A percentile compares a stretch with the other conserved stretches of the same genome.
These are phyloP conservation scores for Strigamia crassipes DNA, from an alignment of 2,888 invertebrate species.

Conservation along the genomic window DNA sequence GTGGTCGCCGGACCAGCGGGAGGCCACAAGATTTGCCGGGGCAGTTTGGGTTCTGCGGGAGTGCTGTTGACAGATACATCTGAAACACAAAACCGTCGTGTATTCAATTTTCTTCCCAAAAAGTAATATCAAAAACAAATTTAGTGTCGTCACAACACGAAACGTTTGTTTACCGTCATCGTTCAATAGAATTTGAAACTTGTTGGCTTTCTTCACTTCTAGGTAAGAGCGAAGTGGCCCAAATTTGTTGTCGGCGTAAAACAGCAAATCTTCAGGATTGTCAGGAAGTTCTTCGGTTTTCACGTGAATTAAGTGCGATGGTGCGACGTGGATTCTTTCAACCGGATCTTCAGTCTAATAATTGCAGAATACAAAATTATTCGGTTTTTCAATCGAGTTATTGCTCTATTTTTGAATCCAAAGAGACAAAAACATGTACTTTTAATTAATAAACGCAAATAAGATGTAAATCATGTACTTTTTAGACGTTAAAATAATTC, in stretches of 20 bases:
- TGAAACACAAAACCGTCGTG: background rate
- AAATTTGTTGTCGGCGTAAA: slow-evolving; percentile 53
- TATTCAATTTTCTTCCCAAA: background rate
- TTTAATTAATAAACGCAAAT: too few species aligned
- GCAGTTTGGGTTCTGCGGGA: slow-evolving; percentile 43
- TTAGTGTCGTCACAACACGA: background rate
- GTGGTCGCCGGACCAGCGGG: slow-evolving; percentile 17
- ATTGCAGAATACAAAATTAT: too few species aligned
- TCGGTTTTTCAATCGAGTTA: too few species aligned
- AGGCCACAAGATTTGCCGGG: slow-evolving; percentile 44
- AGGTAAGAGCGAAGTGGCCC: slow-evolving; percentile 57
- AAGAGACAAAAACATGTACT: too few species aligned
- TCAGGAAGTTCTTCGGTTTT: slow-evolving; percentile 54
- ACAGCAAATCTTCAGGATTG: slow-evolving; percentile 54
- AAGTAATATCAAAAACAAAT: background rate
- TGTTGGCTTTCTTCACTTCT: slow-evolving; percentile 53
- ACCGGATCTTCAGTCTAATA: slow-evolving; percentile 53
- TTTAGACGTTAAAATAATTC: too few species aligned
- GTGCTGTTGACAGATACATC: slow-evolving; percentile 24
- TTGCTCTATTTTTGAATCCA: too few species aligned
- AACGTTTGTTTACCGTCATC: slow-evolving; percentile 46
- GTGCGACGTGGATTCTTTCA: slow-evolving; percentile 51
- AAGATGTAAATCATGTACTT: too few species aligned
- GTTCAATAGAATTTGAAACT: slow-evolving; percentile 54
- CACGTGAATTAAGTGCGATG: slow-evolving; percentile 53